Base-by-base conservation (phyloP, 2,888 invertebrate genomes). In the Listrodromus nycthemerus region DNA sequence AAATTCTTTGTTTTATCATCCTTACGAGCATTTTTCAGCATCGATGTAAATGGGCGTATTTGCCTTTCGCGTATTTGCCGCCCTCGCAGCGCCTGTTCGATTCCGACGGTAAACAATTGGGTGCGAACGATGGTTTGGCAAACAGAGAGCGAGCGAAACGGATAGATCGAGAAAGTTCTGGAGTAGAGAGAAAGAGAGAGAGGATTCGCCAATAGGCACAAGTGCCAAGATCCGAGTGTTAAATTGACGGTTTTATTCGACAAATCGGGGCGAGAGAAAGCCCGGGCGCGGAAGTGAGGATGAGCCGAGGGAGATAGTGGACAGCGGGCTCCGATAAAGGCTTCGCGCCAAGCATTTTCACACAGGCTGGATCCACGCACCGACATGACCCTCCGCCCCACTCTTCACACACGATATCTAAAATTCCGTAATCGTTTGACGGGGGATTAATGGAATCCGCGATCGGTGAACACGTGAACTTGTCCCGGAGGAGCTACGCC, bases 211-310 rank as follows among this genome's bases (percentile, higher is more conserved):
- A 75, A 84, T 78, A 65, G 78, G 78, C 78, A 75, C 78, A 84
- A 84, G 81, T 75, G 84, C 81, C 84, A 81, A 78, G 84, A 81
- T 84, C 84, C 78, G 84, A 79, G 84, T 84, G 84, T 84, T 84
- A 81, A 84, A 84, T 81, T 84, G 84, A 84, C 80, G 84, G 81
- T 84, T 84, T 84, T 81, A 84, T 84, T 84, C 84, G 84, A 81
- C 81, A 84, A 84, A 84, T 80, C 81, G 84, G 45, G 63, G 30
- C 48, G 65, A 66, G 81, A 71, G 77, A 80, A 84, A 74, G 71
- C 45, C 21, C 13, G 27, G 27, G 30, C 30, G 21, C 24, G 30
- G 41, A 61, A 37, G 75, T 13, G 73, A 55, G 65, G 16, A 48
- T 45, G 48, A 37, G 69, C 27, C 76, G 77, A 50, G 66, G 77